Evolutionary conservation across 1,140 invertebrate genomes (phyloP).

Genomic region (Anagrus nilaparvatae): DNA sequence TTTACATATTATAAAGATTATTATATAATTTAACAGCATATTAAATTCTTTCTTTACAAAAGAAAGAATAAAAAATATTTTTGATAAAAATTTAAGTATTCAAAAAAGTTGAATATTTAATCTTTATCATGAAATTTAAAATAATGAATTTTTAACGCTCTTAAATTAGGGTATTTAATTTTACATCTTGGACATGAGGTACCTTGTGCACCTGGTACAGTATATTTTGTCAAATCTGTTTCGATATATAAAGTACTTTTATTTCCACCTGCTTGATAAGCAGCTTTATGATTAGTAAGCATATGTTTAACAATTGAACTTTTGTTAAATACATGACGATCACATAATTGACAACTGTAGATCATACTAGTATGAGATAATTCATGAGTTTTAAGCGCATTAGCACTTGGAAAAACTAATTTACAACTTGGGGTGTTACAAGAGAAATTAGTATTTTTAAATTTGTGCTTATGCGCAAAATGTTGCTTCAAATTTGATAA

Average conservation of each 20-base stretch:
- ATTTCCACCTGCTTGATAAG: constrained; percentile 19
- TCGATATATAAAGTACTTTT: constrained; percentile 27
- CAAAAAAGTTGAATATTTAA: too few relatives aligned
- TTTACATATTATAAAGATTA: too few relatives aligned
- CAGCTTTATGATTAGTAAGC: constrained; percentile 25
- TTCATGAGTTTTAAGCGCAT: constrained; percentile 22
- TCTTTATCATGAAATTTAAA: constrained; percentile 33
- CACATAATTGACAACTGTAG: constrained; percentile 32
- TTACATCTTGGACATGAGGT: constrained; percentile 32
- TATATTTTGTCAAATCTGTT: constrained; percentile 27
- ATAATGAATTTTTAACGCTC: constrained; percentile 38
- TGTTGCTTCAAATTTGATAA: constrained; percentile 46
- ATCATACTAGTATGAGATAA: constrained; percentile 25
- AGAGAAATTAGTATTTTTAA: constrained; percentile 2
- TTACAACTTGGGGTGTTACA: constrained; percentile 24
- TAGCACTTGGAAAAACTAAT: constrained; percentile 18
- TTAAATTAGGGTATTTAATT: constrained; percentile 38
- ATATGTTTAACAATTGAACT: constrained; percentile 29
- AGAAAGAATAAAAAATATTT: too few relatives aligned
- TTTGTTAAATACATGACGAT: constrained; percentile 29
- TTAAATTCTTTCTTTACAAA: too few relatives aligned
- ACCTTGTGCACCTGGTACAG: constrained; percentile 26
- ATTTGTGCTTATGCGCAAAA: constrained; percentile 42
- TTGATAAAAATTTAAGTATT: too few relatives aligned
- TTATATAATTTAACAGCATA: too few relatives aligned